Evolutionary conservation across 1,140 invertebrate species (phyloP).

Genomic region (Lerema accius): DNA sequence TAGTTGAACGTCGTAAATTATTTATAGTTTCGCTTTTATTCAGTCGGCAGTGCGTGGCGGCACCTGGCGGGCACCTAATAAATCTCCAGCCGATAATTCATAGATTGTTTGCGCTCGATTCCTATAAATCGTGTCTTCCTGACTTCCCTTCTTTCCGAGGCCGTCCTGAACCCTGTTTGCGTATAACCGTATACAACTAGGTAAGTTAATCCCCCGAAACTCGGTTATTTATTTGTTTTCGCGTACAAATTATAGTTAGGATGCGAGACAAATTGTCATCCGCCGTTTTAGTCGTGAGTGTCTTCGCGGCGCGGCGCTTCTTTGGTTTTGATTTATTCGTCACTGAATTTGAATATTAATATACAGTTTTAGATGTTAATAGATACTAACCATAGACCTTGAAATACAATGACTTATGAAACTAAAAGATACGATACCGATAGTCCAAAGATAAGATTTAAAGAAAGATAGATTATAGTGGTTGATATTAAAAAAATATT

Average conservation of each 20-base stretch:
- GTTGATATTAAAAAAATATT: no score
- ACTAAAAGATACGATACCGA: no score
- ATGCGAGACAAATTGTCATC: constrained; percentile 40
- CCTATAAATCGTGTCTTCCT: constrained; percentile 23
- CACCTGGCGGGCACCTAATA: constrained; percentile 50
- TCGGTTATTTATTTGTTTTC: constrained; percentile 58
- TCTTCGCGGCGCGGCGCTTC: not conserved
- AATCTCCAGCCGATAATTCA: constrained; percentile 60
- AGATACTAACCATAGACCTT: no score
- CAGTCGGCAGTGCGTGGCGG: constrained; percentile 42
- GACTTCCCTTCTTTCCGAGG: constrained; percentile 12
- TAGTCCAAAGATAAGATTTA: no score
- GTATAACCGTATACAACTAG: constrained; percentile 17
- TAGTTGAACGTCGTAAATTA: constrained; percentile 42
- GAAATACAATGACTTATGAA: no score
- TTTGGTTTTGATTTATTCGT: no score
- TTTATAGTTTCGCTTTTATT: constrained; percentile 51
- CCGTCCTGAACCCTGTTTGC: constrained; percentile 17
- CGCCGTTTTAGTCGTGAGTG: constrained; percentile 26
- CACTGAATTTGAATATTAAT: no score
- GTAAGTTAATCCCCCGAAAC: constrained; percentile 42
- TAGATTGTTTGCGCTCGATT: constrained; percentile 33
- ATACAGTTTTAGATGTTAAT: no score
- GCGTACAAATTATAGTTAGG: constrained; percentile 42
- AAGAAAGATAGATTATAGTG: no score